Evolutionary conservation across 2,888 invertebrate species (phyloP).

Genomic region (Sinotaia quadrata): DNA sequence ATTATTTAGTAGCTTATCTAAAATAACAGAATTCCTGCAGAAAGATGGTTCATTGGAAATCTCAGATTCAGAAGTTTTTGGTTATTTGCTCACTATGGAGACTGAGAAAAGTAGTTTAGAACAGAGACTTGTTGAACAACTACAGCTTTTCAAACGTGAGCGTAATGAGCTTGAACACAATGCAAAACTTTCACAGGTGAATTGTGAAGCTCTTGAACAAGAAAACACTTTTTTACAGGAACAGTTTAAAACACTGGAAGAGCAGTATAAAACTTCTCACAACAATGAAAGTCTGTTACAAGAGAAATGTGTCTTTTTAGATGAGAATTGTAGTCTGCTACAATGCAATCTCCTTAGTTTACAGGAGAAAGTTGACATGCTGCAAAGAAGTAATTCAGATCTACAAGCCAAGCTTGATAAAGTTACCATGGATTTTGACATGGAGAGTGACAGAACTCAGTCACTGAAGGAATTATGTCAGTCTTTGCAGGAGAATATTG

Average conservation of each 20-base stretch:
- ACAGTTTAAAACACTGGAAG: not conserved
- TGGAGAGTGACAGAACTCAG: not conserved
- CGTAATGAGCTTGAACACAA: constrained; percentile 1
- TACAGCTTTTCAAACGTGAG: constrained; percentile 8
- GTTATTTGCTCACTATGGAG: constrained; percentile 19
- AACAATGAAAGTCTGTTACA: not conserved
- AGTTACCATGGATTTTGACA: not conserved
- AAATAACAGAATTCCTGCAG: too few species aligned
- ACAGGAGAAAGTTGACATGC: not conserved
- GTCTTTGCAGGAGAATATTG: not conserved
- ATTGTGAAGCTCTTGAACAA: constrained; percentile 19
- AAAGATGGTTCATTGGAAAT: too few species aligned
- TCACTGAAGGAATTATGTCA: not conserved
- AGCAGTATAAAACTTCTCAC: not conserved
- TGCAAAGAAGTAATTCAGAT: too few species aligned
- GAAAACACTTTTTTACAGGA: not conserved
- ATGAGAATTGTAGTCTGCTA: not conserved
- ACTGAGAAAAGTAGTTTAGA: constrained; percentile 20
- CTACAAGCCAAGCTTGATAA: too few species aligned
- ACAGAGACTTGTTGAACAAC: constrained; percentile 14
- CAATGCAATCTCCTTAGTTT: not conserved
- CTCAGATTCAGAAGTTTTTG: constrained; percentile 19
- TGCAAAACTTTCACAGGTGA: not conserved
- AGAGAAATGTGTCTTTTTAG: not conserved
- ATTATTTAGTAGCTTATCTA: not conserved